Percentiles rank a stretch among this genome's conserved stretches.
Conservation (phyloP, 2,888 invertebrate species). For the Acheta domesticus region DNA sequence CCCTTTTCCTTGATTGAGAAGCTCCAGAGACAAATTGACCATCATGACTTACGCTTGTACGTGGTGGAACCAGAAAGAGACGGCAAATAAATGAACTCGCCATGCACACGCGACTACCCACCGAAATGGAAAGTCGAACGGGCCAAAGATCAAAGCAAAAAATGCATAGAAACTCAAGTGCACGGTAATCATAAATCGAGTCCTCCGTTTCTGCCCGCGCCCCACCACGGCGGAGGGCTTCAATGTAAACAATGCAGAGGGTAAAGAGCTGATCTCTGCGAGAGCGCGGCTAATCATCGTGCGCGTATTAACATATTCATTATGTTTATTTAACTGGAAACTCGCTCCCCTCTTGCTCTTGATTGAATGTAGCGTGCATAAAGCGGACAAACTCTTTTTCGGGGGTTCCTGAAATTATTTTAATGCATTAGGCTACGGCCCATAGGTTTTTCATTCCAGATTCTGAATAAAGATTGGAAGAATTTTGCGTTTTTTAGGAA, state of each 20-base stretch:
- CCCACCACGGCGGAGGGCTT: not conserved
- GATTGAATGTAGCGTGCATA: not conserved
- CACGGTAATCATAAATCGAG: not conserved
- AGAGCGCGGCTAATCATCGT: not conserved
- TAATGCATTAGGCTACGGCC: too few species aligned
- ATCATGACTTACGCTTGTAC: too few species aligned
- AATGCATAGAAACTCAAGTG: not conserved
- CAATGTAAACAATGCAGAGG: conserved; percentile 1
- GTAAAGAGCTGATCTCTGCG: not conserved
- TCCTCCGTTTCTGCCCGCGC: not conserved
- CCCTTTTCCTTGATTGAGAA: too few species aligned
- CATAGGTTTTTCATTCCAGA: too few species aligned
- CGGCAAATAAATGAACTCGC: too few species aligned
- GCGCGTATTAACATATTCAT: conserved; percentile 18
- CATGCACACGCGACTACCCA: not conserved
- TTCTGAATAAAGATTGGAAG: too few species aligned
- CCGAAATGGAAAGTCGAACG: not conserved
- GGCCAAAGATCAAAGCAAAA: conserved; percentile 5
- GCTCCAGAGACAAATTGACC: too few species aligned
- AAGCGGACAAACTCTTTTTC: too few species aligned
- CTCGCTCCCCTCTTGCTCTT: not conserved
- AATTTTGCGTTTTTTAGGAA: too few species aligned
- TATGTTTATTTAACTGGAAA: conserved; percentile 9
- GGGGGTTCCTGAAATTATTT: too few species aligned
- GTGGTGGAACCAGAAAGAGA: too few species aligned